Evolutionary conservation across 2,888 invertebrate species (phyloP).

Genomic region (Elgonia sp.): DNA sequence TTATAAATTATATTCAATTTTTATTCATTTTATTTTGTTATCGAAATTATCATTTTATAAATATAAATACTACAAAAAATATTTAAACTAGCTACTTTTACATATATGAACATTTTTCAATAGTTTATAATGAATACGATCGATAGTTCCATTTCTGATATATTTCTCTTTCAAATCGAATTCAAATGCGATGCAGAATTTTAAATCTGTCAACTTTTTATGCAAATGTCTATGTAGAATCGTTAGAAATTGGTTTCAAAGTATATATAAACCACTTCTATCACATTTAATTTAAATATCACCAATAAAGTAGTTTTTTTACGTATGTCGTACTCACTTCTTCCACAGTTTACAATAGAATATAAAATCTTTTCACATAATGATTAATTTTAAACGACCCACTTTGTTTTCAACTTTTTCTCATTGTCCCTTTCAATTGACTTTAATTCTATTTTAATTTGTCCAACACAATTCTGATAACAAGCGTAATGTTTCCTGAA

Average conservation of each 20-base stretch:
- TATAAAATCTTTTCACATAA: not conserved
- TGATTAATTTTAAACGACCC: not conserved
- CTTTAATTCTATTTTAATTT: not conserved
- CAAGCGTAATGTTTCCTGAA: conserved; percentile 22
- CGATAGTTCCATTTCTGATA: conserved; percentile 50
- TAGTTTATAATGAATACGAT: conserved; percentile 56
- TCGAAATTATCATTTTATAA: not conserved
- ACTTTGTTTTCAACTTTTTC: not conserved
- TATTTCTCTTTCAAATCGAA: conserved; percentile 58
- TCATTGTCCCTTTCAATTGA: not conserved
- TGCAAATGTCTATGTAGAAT: conserved; percentile 31
- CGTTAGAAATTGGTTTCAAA: conserved; percentile 31
- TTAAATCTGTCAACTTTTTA: conserved; percentile 59
- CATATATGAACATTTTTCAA: conserved; percentile 40
- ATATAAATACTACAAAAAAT: not conserved
- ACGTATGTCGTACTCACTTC: not conserved
- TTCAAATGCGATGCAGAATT: conserved; percentile 66
- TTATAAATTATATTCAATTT: too few relatives aligned
- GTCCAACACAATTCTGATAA: conserved; percentile 29
- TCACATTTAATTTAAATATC: conserved; percentile 8
- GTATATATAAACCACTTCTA: conserved; percentile 32
- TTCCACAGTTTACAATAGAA: not conserved
- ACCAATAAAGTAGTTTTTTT: not conserved
- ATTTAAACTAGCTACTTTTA: conserved; percentile 8
- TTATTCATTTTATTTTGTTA: too few relatives aligned